phyloP scores from a whole-genome alignment of 2,888 invertebrate species.

The Amblyteles armatorius region DNA sequence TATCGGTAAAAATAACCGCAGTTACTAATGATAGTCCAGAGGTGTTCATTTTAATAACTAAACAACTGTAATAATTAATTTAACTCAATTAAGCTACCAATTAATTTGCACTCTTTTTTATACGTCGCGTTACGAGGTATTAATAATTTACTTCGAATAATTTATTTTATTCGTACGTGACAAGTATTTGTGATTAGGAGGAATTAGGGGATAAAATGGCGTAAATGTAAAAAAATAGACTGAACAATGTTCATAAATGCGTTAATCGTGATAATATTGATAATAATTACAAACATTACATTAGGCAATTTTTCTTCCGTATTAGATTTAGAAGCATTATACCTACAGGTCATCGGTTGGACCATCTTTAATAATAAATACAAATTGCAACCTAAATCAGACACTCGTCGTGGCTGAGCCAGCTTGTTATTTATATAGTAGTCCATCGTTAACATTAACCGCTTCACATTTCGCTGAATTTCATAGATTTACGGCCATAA shows the following conservation, averaged over 20 bases:
- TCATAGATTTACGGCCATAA: conserved; percentile 55
- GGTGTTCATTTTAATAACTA: too few species aligned
- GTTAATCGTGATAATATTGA: conserved; percentile 71
- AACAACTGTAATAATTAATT: too few species aligned
- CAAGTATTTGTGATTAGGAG: neutral
- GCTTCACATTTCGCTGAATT: conserved; percentile 57
- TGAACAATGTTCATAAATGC: conserved; percentile 56
- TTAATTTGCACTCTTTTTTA: too few species aligned
- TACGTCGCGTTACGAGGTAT: too few species aligned
- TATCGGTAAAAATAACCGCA: too few species aligned
- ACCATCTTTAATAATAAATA: conserved; percentile 70
- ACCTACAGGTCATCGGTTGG: conserved; percentile 61
- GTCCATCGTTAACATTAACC: conserved; percentile 61
- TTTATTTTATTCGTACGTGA: too few species aligned
- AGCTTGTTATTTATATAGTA: conserved; percentile 66
- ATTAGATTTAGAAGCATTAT: conserved; percentile 70
- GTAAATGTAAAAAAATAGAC: neutral
- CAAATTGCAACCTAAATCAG: conserved; percentile 69
- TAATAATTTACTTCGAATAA: too few species aligned
- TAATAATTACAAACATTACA: conserved; percentile 71
- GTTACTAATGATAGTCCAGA: too few species aligned
- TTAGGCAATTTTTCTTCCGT: conserved; percentile 68
- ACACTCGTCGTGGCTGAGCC: conserved; percentile 65
- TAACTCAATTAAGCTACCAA: too few species aligned
- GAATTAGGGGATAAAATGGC: neutral